Evolutionary conservation across 2,888 invertebrate species (phyloP).

Genomic region (Caenorhabditis sp.): DNA sequence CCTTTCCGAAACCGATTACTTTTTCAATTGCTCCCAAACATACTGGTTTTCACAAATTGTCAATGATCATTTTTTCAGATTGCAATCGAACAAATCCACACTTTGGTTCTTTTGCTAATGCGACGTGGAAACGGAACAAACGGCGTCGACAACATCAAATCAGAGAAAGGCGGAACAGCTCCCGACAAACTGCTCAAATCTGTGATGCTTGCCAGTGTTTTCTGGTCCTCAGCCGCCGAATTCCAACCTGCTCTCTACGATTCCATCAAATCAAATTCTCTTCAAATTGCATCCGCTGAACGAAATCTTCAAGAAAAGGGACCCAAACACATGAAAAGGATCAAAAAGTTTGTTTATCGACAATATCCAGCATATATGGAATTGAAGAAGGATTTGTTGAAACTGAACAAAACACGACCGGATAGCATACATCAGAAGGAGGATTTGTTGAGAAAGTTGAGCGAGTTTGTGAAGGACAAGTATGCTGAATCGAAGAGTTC

Average conservation of each 20-base stretch:
- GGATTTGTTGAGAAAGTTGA: slow-evolving; percentile 1
- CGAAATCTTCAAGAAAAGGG: slow-evolving; percentile 17
- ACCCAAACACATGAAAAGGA: slow-evolving; percentile 13
- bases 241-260: slow-evolving; percentile 28
- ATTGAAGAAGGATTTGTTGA: slow-evolving; percentile 19
- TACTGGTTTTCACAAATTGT: too few relatives aligned
- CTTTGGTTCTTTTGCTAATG: slow-evolving; percentile 7
- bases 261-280: slow-evolving; percentile 15
- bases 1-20: too few relatives aligned
- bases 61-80: too few relatives aligned
- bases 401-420: slow-evolving; percentile 10
- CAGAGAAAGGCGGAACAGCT: slow-evolving; percentile 14
- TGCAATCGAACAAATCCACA: slow-evolving; percentile 1
- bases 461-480: slow-evolving; percentile 12
- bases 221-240: slow-evolving; percentile 20
- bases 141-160: slow-evolving; percentile 11
- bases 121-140: slow-evolving; percentile 25
- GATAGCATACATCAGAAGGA: slow-evolving; percentile 12
- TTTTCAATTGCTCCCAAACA: too few relatives aligned
- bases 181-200: slow-evolving; percentile 20
- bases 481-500: slow-evolving; percentile 10
- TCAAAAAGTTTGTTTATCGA: slow-evolving; percentile 14
- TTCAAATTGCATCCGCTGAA: slow-evolving; percentile 12
- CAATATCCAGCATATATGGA: slow-evolving; percentile 23
- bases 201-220: slow-evolving; percentile 15